These are phyloP conservation scores for Pandemis heparana DNA, from an alignment of 2,888 invertebrate species.

Conservation along the genomic window DNA sequence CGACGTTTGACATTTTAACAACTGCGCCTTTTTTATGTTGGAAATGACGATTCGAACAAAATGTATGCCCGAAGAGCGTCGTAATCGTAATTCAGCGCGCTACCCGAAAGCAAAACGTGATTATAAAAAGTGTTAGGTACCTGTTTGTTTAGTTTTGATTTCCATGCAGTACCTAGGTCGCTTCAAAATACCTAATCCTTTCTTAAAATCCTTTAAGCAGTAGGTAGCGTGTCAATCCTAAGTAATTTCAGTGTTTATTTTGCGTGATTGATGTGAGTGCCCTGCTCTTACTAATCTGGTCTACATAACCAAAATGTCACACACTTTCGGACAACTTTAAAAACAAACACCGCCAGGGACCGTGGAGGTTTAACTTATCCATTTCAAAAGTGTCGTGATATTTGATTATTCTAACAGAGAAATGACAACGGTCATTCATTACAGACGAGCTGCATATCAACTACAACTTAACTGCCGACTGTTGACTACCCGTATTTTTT, in stretches of 20 bases:
- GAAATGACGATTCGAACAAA: background rate
- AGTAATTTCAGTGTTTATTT: background rate
- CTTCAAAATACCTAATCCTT: too few species aligned
- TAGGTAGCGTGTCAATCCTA: too few species aligned
- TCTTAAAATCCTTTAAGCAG: too few species aligned
- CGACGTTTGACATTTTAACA: slow-evolving; percentile 1
- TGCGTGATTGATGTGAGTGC: background rate
- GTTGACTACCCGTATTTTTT: background rate
- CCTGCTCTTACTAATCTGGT: background rate
- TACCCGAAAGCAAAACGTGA: too few species aligned
- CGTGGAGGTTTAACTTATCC: background rate
- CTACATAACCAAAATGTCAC: background rate
- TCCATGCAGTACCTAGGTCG: too few species aligned
- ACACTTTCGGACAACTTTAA: background rate
- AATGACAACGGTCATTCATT: background rate
- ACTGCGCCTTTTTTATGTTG: background rate
- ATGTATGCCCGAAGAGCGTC: too few species aligned
- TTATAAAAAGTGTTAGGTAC: too few species aligned
- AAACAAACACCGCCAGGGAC: background rate
- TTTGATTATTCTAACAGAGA: background rate
- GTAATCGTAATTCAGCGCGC: too few species aligned
- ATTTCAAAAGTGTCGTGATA: background rate
- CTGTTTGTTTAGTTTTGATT: too few species aligned
- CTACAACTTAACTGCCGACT: background rate
- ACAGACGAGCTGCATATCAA: too few species aligned